Evolutionary conservation across 37 sponge, comb jelly and placozoan genomes (phyloP), one percentile per base, ranked within the genome.

Genomic region (Crambe crambe): DNA sequence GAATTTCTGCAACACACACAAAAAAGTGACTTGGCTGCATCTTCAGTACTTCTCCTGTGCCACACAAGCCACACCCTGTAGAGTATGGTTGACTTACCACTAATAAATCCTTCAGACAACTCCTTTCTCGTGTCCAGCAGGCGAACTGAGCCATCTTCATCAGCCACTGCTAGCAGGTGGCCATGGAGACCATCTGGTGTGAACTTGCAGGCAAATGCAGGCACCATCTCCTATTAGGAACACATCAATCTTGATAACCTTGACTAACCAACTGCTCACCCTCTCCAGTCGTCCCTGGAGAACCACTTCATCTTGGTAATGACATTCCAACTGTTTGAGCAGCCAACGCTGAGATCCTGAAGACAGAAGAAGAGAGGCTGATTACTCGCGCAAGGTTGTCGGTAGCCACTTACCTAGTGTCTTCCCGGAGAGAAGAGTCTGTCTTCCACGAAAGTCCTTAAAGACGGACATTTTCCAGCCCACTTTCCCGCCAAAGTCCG

Each of bases 91-190:
- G 3, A 1, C 66, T 65, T 43, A 73, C 74, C 74, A 26, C 35
- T 73, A 56, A 73, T 32, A n/a, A 54, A 20, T n/a, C 81, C 44
- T 20, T 68, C 18, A 9, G 67, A 8, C 36, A 81, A 61, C 37
- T 35, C 42, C 25, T 61, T 82, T 27, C 76, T 63, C 12, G 78
- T 74, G 75, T 93, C 75, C 36, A 81, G 34, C 38, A 93, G 63
- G 42, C 57, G 29, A 3, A 93, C 72, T 3, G 80, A 82, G 1
- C 93, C 93, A 21, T 86, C 86, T 58, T 93, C 93, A 73, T 93
- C 93, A 37, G 70, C 89, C 17, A 73, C 47, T 5, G 86, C 86
- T 58, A 93, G 76, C 41, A 92, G 77, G 56, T 92, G 66, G 23
- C 88, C 88, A 43, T 84, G 21, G 17, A 84, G 72, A 56, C 80